These are phyloP conservation scores for Cyprinodon tularosa DNA, from an alignment of 2,113 vertebrate species.

Conservation along the genomic window DNA sequence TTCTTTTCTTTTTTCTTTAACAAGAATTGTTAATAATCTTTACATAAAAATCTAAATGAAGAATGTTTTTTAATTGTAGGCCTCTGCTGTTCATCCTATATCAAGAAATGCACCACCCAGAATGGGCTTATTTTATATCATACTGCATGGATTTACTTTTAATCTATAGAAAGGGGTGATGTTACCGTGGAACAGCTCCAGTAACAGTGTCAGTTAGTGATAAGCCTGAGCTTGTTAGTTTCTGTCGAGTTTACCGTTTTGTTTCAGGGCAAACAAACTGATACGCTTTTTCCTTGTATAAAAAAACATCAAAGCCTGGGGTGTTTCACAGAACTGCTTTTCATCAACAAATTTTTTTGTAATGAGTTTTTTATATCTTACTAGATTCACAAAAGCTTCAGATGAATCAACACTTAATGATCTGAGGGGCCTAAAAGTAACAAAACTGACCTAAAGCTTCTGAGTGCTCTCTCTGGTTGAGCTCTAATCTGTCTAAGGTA, in stretches of 20 bases:
- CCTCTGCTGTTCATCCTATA: too few relatives aligned
- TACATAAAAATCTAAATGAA: not conserved
- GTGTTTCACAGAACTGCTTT: not conserved
- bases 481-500: too few relatives aligned
- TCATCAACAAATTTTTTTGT: not conserved
- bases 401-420: too few relatives aligned
- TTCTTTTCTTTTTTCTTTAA: not conserved
- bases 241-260: not conserved
- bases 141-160: not conserved
- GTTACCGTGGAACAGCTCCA: not conserved
- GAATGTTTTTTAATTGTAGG: not conserved
- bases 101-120: not conserved
- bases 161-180: not conserved
- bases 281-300: not conserved
- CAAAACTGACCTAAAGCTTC: too few relatives aligned
- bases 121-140: not conserved
- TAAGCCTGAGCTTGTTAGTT: not conserved
- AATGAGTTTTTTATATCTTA: not conserved
- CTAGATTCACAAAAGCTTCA: not conserved
- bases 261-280: not conserved
- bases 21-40: too few relatives aligned
- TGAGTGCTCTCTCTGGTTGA: too few relatives aligned
- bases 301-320: not conserved
- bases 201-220: not conserved
- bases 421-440: too few relatives aligned